Percentiles rank a stretch among this genome's conserved stretches.
These are phyloP conservation scores for Erpetoichthys calabaricus DNA, from an alignment of 2,797 vertebrate species.

Conservation along the genomic window DNA sequence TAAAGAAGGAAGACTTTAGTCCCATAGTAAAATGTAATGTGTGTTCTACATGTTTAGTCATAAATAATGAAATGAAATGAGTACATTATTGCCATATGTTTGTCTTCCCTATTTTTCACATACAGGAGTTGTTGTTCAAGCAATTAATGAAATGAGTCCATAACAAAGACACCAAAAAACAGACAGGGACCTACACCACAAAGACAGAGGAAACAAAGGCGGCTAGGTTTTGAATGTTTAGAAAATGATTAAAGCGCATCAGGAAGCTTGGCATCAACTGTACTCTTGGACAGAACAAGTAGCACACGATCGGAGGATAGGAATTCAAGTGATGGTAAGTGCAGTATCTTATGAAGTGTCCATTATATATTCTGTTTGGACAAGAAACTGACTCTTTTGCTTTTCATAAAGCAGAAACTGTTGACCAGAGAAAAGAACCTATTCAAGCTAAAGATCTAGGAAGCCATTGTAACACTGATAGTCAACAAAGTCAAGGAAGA, in stretches of 20 bases:
- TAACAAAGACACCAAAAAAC: slow-evolving; percentile 15
- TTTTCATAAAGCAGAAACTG: slow-evolving; percentile 7
- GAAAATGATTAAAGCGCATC: background rate
- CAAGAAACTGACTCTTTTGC: background rate
- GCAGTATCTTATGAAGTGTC: background rate
- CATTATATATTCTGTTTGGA: background rate
- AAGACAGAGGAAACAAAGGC: slow-evolving; percentile 5
- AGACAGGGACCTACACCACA: slow-evolving; percentile 9
- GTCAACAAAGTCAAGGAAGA: slow-evolving; percentile 10
- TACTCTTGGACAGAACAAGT: too few relatives aligned
- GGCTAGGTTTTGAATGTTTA: background rate
- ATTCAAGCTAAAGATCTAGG: too few relatives aligned
- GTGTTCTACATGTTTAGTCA: too few relatives aligned
- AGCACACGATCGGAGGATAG: background rate
- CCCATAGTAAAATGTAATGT: too few relatives aligned
- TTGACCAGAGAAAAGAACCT: slow-evolving; percentile 1
- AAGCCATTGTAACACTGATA: slow-evolving; percentile 9
- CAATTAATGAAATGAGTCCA: slow-evolving; percentile 13
- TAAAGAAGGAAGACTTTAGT: too few relatives aligned
- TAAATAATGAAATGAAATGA: too few relatives aligned
- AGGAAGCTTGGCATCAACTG: too few relatives aligned
- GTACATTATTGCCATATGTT: too few relatives aligned
- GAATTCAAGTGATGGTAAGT: background rate
- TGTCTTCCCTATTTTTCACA: too few relatives aligned
- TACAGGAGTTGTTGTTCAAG: slow-evolving; percentile 13